phyloP scores from a whole-genome alignment of 2,888 invertebrate species.

The Ellobium chinense region DNA sequence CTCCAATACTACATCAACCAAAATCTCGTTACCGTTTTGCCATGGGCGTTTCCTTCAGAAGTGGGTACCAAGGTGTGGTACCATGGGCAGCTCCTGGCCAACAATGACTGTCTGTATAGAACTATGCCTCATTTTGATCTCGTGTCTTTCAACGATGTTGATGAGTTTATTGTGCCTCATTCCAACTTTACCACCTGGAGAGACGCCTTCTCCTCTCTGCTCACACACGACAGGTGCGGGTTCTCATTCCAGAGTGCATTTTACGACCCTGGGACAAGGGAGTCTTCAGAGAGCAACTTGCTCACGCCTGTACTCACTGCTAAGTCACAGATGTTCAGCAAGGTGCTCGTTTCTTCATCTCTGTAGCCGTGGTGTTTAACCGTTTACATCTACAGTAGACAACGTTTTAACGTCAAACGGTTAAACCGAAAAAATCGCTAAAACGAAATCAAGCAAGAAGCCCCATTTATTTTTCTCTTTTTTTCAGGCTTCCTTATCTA shows the following conservation, averaged over 20 bases:
- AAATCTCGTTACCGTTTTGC: constrained; percentile 61
- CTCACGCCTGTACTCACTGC: constrained; percentile 20
- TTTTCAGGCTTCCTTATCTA: too few species aligned
- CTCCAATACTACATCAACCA: constrained; percentile 61
- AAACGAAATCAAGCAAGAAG: too few species aligned
- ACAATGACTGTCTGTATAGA: constrained; percentile 75
- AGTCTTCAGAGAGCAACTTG: neutral
- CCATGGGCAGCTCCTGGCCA: constrained; percentile 71
- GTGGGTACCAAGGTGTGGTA: constrained; percentile 67
- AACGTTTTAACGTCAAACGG: too few species aligned
- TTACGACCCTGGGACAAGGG: constrained; percentile 60
- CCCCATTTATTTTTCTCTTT: too few species aligned
- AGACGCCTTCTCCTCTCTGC: constrained; percentile 50
- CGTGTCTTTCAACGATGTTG: constrained; percentile 73
- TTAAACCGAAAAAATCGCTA: too few species aligned
- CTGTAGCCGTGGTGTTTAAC: too few species aligned
- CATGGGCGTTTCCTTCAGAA: constrained; percentile 66
- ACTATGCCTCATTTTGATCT: constrained; percentile 64
- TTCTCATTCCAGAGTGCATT: constrained; percentile 74
- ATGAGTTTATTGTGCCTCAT: constrained; percentile 82
- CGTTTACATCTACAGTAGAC: too few species aligned
- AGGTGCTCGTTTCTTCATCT: too few species aligned
- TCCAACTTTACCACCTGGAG: constrained; percentile 84
- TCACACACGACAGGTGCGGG: constrained; percentile 60
- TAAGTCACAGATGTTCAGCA: constrained; percentile 23